A percentile compares a stretch with the other conserved stretches of the same genome.
Conservation (phyloP, 2,888 invertebrate genomes). For the Isoperla grammatica region DNA sequence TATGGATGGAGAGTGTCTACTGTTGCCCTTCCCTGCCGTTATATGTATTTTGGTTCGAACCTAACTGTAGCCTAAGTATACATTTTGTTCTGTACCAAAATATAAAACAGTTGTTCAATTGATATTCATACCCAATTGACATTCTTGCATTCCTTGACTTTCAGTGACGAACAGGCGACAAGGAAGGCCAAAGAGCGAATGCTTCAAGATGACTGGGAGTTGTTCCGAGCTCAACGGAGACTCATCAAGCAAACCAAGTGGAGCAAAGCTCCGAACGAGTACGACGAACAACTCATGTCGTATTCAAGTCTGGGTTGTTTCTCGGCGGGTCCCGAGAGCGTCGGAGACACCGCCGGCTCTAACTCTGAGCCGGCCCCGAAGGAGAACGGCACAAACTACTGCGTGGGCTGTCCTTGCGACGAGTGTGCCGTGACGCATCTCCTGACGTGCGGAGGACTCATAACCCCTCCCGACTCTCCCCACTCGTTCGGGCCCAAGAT, state of each 20-base stretch:
- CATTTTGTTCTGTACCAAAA: no score
- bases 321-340: constrained; percentile 11
- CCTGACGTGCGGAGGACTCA: constrained; percentile 31
- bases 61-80: no score
- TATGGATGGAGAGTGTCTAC: no score
- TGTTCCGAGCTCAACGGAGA: constrained; percentile 42
- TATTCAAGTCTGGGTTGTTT: constrained; percentile 24
- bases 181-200: constrained; percentile 45
- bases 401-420: constrained; percentile 34
- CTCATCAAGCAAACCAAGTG: constrained; percentile 30
- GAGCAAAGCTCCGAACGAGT: constrained; percentile 34
- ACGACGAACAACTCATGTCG: constrained; percentile 33
- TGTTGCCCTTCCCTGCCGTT: no score
- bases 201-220: constrained; percentile 47
- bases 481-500: not conserved
- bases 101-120: no score
- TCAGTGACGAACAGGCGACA: constrained; percentile 44
- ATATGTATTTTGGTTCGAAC: no score
- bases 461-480: constrained; percentile 26
- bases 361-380: not conserved
- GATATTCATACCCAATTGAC: no score
- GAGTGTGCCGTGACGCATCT: constrained; percentile 34
- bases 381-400: constrained; percentile 25
- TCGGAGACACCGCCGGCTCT: constrained; percentile 1
- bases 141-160: constrained; percentile 14